Evolutionary conservation across 1,140 invertebrate genomes (phyloP), one percentile per base, ranked within the genome.

Genomic region (Drosophila ogumai): DNA sequence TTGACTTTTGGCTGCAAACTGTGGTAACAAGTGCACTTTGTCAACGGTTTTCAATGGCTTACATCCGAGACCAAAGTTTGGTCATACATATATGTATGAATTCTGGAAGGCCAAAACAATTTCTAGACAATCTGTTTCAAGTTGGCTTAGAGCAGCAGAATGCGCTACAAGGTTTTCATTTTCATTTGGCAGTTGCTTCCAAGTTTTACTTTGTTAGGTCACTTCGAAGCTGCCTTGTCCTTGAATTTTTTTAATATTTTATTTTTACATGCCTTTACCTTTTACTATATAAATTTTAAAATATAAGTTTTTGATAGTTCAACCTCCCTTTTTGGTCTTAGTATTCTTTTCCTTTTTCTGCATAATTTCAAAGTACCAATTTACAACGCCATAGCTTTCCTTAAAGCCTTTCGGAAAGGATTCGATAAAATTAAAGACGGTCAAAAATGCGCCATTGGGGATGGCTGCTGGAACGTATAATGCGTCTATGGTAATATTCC

Each of bases 1-100:
- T 22, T 36, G 52, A 54, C 52, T 54, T 54, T 54, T 54, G 10
- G 25, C 44, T 64, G 34, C 31, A 34, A 46, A 38, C 38, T 41
- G 38, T 17, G 34, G 44, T 41, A 28, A 59, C 13, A 60, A 28
- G 19, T 25, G 12, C n/a, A 61, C 44, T 54, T 61, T 61, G 52
- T 38, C 52, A 54, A 54, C 50, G 50, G 32, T 54, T 54, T 34
- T 22, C 50, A 54, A 54, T 54, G 50, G 52, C 52, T 22, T 25
- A n/a, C 32, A 54, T 22, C 52, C 32, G 13, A 54, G 7, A 6
- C 50, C 50, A 54, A 54, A 54, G 50, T 54, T 54, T 15, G 50
- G 17, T 22, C n/a, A 32, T 50, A 32, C 25, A 49, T 52, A 13
- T 34, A 7, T 52, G 17, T 19, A 19, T 28, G 15, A 7, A 22